These are phyloP conservation scores for Tenthredo livida DNA, from an alignment of 2,888 invertebrate genomes.

Conservation along the genomic window DNA sequence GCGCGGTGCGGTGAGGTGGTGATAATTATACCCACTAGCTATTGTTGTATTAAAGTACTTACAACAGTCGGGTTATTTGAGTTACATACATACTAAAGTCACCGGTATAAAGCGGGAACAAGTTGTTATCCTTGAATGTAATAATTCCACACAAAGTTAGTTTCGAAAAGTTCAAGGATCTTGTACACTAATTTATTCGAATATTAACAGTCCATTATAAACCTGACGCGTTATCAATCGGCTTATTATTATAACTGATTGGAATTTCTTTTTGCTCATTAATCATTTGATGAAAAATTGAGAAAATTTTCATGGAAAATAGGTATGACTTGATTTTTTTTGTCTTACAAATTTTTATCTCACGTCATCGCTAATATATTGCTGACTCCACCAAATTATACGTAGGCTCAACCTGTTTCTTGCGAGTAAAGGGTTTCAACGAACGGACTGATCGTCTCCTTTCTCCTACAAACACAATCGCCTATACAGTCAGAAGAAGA, in stretches of 20 bases:
- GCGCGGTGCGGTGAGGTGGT: not conserved
- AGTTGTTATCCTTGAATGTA: constrained; percentile 25
- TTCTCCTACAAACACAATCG: not conserved
- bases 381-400: not conserved
- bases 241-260: not conserved
- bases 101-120: not conserved
- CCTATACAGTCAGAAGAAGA: not conserved
- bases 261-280: not conserved
- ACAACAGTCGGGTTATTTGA: not conserved
- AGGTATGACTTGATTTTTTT: no score
- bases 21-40: not conserved
- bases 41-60: not conserved
- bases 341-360: not conserved
- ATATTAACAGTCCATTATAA: constrained; percentile 16
- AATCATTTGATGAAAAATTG: not conserved
- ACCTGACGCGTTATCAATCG: not conserved
- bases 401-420: constrained; percentile 9
- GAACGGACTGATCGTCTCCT: not conserved
- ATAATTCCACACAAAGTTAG: constrained; percentile 16
- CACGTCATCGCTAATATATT: not conserved
- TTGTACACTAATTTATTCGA: constrained; percentile 18
- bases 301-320: no score
- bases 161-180: constrained; percentile 48
- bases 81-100: constrained; percentile 11
- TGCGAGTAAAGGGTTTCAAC: not conserved